Evolutionary conservation across 2,888 invertebrate genomes (phyloP).

Genomic region (Alloscopus bannaensis): DNA sequence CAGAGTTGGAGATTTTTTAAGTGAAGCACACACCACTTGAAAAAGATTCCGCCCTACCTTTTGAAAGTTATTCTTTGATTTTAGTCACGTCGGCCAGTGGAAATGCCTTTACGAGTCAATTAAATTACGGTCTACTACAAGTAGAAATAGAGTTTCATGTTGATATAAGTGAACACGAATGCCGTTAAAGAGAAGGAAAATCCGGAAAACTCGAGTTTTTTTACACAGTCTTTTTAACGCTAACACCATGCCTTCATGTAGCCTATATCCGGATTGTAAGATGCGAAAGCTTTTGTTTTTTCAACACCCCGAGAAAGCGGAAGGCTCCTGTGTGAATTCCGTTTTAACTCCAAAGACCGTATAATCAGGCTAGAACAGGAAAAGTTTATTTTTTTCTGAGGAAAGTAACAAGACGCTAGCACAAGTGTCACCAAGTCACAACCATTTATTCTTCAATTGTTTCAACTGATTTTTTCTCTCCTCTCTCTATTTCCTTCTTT

Average conservation of each 20-base stretch:
- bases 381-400: constrained; percentile 1
- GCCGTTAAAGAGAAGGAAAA: constrained; percentile 9
- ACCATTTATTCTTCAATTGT: constrained; percentile 42
- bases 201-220: constrained; percentile 25
- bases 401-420: constrained; percentile 13
- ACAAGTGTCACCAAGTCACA: constrained; percentile 52
- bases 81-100: constrained; percentile 57
- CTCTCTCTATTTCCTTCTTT: neutral
- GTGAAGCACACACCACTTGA: no score
- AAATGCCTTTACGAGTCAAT: constrained; percentile 62
- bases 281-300: neutral
- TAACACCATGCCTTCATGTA: neutral
- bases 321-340: neutral
- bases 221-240: neutral
- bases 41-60: no score
- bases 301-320: neutral
- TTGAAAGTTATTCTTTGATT: constrained; percentile 53
- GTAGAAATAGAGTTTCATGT: constrained; percentile 6
- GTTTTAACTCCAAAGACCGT: constrained; percentile 19
- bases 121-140: constrained; percentile 47
- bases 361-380: constrained; percentile 10
- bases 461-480: constrained; percentile 30
- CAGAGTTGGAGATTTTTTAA: no score
- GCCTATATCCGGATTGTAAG: neutral
- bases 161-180: constrained; percentile 10